Conservation (phyloP, 2,113 vertebrate genomes). For the Anseranas semipalmata region DNA sequence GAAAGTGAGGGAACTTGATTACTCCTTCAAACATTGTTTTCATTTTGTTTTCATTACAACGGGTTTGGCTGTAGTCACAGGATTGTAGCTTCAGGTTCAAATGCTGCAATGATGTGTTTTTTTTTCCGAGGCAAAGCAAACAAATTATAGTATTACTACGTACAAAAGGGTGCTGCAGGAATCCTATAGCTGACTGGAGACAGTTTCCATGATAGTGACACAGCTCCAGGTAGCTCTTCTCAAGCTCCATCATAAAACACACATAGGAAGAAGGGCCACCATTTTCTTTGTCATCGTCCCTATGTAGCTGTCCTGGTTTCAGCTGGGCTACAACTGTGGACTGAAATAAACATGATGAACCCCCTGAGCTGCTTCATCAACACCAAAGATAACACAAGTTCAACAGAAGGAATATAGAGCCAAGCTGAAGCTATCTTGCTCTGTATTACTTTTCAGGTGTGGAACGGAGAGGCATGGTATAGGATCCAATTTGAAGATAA, state of each 20-base stretch:
- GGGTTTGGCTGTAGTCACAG: neutral
- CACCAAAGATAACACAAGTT: neutral
- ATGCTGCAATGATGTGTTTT: neutral
- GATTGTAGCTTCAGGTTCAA: neutral
- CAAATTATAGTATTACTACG: neutral
- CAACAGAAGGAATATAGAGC: neutral
- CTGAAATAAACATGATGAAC: neutral
- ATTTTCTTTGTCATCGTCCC: neutral
- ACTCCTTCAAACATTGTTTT: neutral
- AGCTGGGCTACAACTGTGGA: too few species aligned
- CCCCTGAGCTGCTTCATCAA: neutral
- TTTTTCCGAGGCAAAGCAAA: neutral
- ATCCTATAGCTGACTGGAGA: neutral
- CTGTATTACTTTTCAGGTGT: neutral
- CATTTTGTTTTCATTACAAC: neutral
- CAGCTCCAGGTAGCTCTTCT: neutral
- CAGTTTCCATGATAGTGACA: neutral
- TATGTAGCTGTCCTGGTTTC: neutral
- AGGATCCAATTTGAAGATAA: neutral
- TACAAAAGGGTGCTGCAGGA: neutral
- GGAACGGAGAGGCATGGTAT: neutral
- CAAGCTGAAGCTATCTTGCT: neutral
- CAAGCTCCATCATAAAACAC: neutral
- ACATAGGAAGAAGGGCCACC: neutral
- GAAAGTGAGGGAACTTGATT: neutral